These are phyloP conservation scores for Tanaodytes sp. DNA, from an alignment of 2,888 invertebrate species.

Conservation along the genomic window DNA sequence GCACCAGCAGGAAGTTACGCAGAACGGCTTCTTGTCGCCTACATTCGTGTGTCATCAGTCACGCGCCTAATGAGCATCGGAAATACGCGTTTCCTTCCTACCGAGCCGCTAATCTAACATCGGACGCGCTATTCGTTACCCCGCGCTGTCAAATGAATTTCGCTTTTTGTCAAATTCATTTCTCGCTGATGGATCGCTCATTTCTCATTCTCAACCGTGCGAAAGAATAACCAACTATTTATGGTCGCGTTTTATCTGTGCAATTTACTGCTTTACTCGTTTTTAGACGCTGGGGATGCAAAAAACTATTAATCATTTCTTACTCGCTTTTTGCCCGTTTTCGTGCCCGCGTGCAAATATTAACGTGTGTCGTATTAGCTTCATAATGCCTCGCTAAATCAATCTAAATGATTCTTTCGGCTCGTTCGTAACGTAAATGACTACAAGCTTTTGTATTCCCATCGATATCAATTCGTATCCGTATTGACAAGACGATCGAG, in stretches of 20 bases:
- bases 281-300: background rate
- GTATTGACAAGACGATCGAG: constrained; percentile 13
- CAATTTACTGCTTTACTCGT: constrained; percentile 24
- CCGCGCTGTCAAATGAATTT: constrained; percentile 32
- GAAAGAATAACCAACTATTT: constrained; percentile 32
- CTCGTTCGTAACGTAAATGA: constrained; percentile 21
- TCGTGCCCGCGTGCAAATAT: background rate
- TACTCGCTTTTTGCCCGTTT: background rate
- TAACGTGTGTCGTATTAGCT: constrained; percentile 7
- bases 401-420: constrained; percentile 15
- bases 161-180: constrained; percentile 36
- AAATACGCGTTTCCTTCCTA: constrained; percentile 63
- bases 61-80: constrained; percentile 68
- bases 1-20: constrained; percentile 36
- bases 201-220: constrained; percentile 16
- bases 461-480: constrained; percentile 20
- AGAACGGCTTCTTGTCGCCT: constrained; percentile 63
- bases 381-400: constrained; percentile 9
- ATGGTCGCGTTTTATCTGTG: constrained; percentile 20
- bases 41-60: constrained; percentile 68
- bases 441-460: constrained; percentile 21
- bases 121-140: constrained; percentile 63
- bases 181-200: constrained; percentile 33
- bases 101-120: constrained; percentile 50
- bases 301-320: constrained; percentile 28